Base-by-base conservation (phyloP, 2,113 vertebrate genomes). In the Clinocottus analis region DNA sequence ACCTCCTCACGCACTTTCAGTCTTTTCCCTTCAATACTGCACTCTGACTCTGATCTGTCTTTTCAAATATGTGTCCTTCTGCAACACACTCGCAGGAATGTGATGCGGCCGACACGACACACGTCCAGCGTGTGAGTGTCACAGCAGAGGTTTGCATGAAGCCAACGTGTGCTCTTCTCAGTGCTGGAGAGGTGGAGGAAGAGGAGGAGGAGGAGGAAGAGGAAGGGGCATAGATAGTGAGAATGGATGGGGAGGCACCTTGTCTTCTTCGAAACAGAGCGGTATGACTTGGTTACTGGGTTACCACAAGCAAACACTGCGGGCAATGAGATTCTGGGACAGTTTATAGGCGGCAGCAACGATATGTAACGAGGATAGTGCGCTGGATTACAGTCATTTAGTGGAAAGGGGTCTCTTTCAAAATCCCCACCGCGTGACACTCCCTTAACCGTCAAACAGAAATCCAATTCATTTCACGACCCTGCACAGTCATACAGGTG, bases 361-460 rank as follows among this genome's bases (percentile, higher is more conserved):
- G 67, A 60, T 25, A 51, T 70, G 72, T 33, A 63, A 84, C 3
- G 31, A 47, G 69, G 82, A 85, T 66, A 35, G 31, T 45, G 10
- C 43, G 63, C 49, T 72, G 49, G 72, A 74, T 77, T 21, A 74
- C 71, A 91, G 87, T 92, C 90, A 93, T 92, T 85, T 86, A 79
- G 78, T 73, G 49, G 63, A 77, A 81, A 65, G 60, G 83, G 85
- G 79, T 85, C 73, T 78, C 1, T 77, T 8, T 84, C 67, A 86
- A 92, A 93, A 88, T 88, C 90, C 92, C 90, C 92, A 3, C 29
- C 2, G 17, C 13, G 76, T 79, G 80, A 72, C 82, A 80, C 89
- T 83, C 89, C 85, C 19, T n/a, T 89, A 89, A 92, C 86, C 53
- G 83, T 81, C 79, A 79, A 84, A 79, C 56, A 79, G 58, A 82